Percentiles rank a stretch among this genome's conserved stretches.
These are phyloP conservation scores for Platycheirus rosarum DNA, from an alignment of 2,888 invertebrate genomes.

Conservation along the genomic window DNA sequence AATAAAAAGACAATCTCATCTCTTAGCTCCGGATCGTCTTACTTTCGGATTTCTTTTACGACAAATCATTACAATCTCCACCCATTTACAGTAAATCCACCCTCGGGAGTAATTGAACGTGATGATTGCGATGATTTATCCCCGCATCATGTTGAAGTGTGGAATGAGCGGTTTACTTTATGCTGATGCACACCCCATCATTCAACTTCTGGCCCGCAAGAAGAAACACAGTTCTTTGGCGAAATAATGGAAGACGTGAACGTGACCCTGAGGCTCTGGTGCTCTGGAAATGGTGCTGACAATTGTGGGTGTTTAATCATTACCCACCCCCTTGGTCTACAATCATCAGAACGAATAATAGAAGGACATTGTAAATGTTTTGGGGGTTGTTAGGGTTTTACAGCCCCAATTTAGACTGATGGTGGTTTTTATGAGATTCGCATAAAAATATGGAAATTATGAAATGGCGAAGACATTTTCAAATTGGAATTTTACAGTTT, in stretches of 20 bases:
- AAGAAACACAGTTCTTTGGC: conserved; percentile 19
- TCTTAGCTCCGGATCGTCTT: conserved; percentile 35
- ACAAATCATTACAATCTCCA: conserved; percentile 73
- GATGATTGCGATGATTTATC: conserved; percentile 74
- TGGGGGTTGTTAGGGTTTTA: conserved; percentile 63
- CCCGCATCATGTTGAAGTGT: conserved; percentile 41
- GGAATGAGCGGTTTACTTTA: conserved; percentile 26
- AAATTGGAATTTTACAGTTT: conserved; percentile 58
- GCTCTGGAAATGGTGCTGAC: conserved; percentile 25
- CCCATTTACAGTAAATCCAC: conserved; percentile 73
- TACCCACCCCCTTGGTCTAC: conserved; percentile 1
- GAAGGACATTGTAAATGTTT: background rate
- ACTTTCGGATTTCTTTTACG: conserved; percentile 50
- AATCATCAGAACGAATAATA: background rate
- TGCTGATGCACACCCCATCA: conserved; percentile 63
- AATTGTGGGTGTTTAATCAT: conserved; percentile 30
- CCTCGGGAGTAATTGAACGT: conserved; percentile 74
- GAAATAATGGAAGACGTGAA: conserved; percentile 69
- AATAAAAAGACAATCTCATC: conserved; percentile 12
- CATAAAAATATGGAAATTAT: conserved; percentile 74
- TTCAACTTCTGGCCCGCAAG: conserved; percentile 51
- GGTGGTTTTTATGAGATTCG: conserved; percentile 67
- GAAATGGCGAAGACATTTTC: conserved; percentile 57
- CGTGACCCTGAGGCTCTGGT: conserved; percentile 37
- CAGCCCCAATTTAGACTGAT: conserved; percentile 71